Evolutionary conservation across 2,888 invertebrate species (phyloP).

Genomic region (Conchocele bisecta): DNA sequence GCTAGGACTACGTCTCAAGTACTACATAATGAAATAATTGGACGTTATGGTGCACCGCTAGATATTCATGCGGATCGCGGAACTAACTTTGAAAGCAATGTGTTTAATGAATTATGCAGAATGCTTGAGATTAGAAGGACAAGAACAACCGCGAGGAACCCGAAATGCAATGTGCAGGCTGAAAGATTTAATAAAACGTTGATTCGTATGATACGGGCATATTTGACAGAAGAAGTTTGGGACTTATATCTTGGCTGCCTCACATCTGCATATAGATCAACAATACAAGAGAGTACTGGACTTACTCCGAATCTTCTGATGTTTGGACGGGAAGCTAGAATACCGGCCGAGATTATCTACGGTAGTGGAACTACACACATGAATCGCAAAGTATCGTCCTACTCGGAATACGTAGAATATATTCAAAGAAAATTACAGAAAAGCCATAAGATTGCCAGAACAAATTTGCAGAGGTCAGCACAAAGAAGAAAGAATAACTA

Average conservation of each 20-base stretch:
- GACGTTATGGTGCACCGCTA: slow-evolving; percentile 17
- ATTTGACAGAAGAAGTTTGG: slow-evolving; percentile 5
- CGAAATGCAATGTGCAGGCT: neutral
- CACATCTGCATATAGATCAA: neutral
- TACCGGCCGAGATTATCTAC: neutral
- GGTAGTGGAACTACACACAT: neutral
- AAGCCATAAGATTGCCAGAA: neutral
- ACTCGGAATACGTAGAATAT: neutral
- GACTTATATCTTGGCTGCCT: neutral
- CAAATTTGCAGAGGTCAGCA: neutral
- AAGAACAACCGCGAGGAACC: neutral
- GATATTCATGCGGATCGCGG: slow-evolving; percentile 37
- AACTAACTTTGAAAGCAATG: neutral
- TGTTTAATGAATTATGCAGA: neutral
- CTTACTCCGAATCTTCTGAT: slow-evolving; percentile 10
- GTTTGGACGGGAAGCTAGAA: neutral
- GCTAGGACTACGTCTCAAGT: slow-evolving; percentile 9
- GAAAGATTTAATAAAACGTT: slow-evolving; percentile 11
- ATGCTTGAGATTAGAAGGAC: slow-evolving; percentile 2
- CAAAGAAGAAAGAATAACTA: neutral
- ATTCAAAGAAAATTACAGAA: neutral
- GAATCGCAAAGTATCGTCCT: neutral
- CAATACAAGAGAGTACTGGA: slow-evolving; percentile 1
- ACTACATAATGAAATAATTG: slow-evolving; percentile 15
- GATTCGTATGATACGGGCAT: neutral